Evolutionary conservation across 1,140 invertebrate species (phyloP).

Genomic region (Trachymyrmex septentrionalis): DNA sequence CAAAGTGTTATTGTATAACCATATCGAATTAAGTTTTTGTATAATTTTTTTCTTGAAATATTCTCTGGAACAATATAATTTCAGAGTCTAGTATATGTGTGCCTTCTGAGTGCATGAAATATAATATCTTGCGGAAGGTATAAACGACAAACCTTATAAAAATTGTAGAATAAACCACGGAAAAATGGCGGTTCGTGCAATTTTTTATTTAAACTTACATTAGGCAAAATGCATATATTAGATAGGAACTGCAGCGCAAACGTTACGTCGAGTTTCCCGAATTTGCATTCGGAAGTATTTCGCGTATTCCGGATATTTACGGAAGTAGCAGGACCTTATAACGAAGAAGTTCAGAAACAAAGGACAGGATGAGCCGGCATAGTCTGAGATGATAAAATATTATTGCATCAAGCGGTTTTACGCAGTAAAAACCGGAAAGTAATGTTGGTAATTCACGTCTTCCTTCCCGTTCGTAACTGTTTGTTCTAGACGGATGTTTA

Average conservation of each 20-base stretch:
- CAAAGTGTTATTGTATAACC: background rate
- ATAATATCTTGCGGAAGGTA: background rate
- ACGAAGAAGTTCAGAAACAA: slow-evolving; percentile 55
- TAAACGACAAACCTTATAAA: slow-evolving; percentile 41
- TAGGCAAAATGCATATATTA: slow-evolving; percentile 46
- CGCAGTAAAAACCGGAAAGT: slow-evolving; percentile 35
- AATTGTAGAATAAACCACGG: slow-evolving; percentile 16
- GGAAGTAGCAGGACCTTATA: slow-evolving; percentile 43
- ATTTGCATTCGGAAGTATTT: slow-evolving; percentile 57
- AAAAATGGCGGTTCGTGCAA: slow-evolving; percentile 28
- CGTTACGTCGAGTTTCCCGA: slow-evolving; percentile 48
- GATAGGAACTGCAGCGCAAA: slow-evolving; percentile 25
- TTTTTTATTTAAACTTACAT: slow-evolving; percentile 59
- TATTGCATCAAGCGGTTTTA: slow-evolving; percentile 44
- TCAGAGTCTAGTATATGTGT: background rate
- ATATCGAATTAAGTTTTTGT: background rate
- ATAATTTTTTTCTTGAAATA: background rate
- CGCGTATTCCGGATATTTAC: slow-evolving; percentile 52
- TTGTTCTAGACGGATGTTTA: slow-evolving; percentile 40
- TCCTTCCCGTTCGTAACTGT: slow-evolving; percentile 33
- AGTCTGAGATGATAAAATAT: slow-evolving; percentile 50
- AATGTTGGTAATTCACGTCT: slow-evolving; percentile 54
- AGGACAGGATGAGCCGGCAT: slow-evolving; percentile 35
- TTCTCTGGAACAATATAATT: background rate
- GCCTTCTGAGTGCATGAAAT: background rate